Percentiles rank a stretch among this genome's conserved stretches.
Evolutionary conservation across 2,797 vertebrate genomes (phyloP).

Genomic region (Moxostoma hubbsi): DNA sequence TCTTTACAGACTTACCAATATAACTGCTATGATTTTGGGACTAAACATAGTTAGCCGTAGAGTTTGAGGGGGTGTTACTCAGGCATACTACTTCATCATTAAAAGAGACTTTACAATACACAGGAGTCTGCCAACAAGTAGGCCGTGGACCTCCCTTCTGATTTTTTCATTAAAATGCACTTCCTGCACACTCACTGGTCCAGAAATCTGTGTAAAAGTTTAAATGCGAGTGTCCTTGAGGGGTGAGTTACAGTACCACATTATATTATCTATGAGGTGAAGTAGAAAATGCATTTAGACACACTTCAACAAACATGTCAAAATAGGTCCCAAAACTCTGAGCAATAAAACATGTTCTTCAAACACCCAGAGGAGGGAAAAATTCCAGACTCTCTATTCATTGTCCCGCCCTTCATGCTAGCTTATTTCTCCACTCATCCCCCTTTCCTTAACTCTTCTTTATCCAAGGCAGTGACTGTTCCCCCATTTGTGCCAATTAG

Average conservation of each 20-base stretch:
- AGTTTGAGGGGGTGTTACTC: slow-evolving; percentile 51
- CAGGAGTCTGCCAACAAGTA: slow-evolving; percentile 64
- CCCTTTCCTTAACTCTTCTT: slow-evolving; percentile 68
- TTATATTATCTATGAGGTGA: slow-evolving; percentile 20
- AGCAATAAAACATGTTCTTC: slow-evolving; percentile 24
- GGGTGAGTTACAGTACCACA: slow-evolving; percentile 16
- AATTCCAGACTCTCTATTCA: slow-evolving; percentile 26
- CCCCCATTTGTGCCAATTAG: slow-evolving; percentile 82
- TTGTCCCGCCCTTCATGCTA: slow-evolving; percentile 14
- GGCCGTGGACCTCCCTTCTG: slow-evolving; percentile 57
- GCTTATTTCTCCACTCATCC: slow-evolving; percentile 38
- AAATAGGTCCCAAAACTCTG: slow-evolving; percentile 12
- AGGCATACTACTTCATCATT: slow-evolving; percentile 74
- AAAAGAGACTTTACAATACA: slow-evolving; percentile 67
- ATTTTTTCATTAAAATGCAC: slow-evolving; percentile 68
- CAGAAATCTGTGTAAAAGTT: slow-evolving; percentile 76
- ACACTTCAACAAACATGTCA: slow-evolving; percentile 2
- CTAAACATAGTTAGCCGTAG: not conserved
- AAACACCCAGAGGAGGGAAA: slow-evolving; percentile 14
- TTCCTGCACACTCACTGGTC: slow-evolving; percentile 60
- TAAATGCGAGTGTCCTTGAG: slow-evolving; percentile 48
- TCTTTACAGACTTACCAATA: slow-evolving; percentile 6
- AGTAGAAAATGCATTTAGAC: not conserved
- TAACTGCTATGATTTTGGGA: slow-evolving; percentile 9
- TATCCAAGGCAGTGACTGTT: slow-evolving; percentile 76